Conservation (phyloP, 2,797 vertebrate species). For the Serranus cabrilla region DNA sequence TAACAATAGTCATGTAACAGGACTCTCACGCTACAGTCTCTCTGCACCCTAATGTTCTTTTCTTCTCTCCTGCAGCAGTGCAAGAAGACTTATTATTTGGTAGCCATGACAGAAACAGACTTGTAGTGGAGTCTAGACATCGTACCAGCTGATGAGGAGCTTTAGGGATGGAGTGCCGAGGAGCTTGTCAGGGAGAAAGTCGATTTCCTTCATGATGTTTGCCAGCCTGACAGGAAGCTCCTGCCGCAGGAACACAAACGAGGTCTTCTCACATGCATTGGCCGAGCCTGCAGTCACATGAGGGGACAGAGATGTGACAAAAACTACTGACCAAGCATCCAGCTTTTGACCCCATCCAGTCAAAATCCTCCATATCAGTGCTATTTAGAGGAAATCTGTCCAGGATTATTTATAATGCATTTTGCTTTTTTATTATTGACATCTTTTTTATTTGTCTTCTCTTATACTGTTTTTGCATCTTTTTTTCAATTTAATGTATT, state of each 20-base stretch:
- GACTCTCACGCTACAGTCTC: neutral
- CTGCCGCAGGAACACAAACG: slow-evolving; percentile 95
- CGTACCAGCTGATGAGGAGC: slow-evolving; percentile 93
- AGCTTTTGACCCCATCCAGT: slow-evolving; percentile 27
- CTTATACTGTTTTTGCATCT: too few species aligned
- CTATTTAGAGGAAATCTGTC: neutral
- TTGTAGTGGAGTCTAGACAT: neutral
- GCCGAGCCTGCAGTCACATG: slow-evolving; percentile 88
- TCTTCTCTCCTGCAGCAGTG: neutral
- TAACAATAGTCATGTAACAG: neutral
- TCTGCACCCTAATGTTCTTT: too few species aligned
- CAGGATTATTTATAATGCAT: neutral
- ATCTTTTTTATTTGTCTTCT: too few species aligned
- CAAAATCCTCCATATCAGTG: neutral
- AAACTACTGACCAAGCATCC: slow-evolving; percentile 18
- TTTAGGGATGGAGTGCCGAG: slow-evolving; percentile 93
- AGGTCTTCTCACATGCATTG: slow-evolving; percentile 98
- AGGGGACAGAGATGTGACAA: slow-evolving; percentile 16
- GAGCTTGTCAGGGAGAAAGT: slow-evolving; percentile 94
- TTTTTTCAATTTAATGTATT: too few species aligned
- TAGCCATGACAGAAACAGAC: neutral
- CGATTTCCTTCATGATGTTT: slow-evolving; percentile 98
- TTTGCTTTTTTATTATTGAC: too few species aligned
- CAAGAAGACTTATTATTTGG: neutral
- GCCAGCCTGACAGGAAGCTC: slow-evolving; percentile 97